Conservation (phyloP, 1,140 invertebrate species). For the Temnothorax longispinosus region DNA sequence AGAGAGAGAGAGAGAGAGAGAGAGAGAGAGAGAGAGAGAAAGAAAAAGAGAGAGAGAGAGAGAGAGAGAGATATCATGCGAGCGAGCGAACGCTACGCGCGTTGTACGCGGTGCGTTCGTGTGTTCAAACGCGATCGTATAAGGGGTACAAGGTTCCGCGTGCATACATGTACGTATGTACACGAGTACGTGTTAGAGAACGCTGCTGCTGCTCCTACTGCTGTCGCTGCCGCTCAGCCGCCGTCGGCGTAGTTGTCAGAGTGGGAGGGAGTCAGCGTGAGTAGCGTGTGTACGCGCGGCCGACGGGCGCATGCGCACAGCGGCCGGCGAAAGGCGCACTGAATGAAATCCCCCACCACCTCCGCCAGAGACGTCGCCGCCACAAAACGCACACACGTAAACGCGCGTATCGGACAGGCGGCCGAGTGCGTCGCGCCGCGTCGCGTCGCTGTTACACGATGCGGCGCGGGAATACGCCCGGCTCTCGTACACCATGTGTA, state of each 20-base stretch:
- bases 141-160: slow-evolving; percentile 62
- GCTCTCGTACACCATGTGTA: not conserved
- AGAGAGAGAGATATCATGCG: not conserved
- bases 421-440: slow-evolving; percentile 45
- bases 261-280: slow-evolving; percentile 77
- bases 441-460: slow-evolving; percentile 65
- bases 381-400: slow-evolving; percentile 47
- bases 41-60: not conserved
- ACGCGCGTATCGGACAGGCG: slow-evolving; percentile 33
- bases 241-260: slow-evolving; percentile 5
- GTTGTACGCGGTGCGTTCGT: not conserved
- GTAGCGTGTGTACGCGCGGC: slow-evolving; percentile 84
- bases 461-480: slow-evolving; percentile 24
- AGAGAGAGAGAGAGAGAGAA: not conserved
- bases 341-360: slow-evolving; percentile 83
- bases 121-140: slow-evolving; percentile 17
- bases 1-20: not conserved
- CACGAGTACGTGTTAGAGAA: slow-evolving; percentile 57
- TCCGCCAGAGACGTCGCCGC: slow-evolving; percentile 53
- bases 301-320: slow-evolving; percentile 77
- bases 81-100: slow-evolving; percentile 23
- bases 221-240: not conserved
- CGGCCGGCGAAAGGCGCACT: slow-evolving; percentile 74
- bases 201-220: not conserved
- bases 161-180: slow-evolving; percentile 16